Conservation (phyloP, 2,888 invertebrate species). For the Coremacera marginata region DNA sequence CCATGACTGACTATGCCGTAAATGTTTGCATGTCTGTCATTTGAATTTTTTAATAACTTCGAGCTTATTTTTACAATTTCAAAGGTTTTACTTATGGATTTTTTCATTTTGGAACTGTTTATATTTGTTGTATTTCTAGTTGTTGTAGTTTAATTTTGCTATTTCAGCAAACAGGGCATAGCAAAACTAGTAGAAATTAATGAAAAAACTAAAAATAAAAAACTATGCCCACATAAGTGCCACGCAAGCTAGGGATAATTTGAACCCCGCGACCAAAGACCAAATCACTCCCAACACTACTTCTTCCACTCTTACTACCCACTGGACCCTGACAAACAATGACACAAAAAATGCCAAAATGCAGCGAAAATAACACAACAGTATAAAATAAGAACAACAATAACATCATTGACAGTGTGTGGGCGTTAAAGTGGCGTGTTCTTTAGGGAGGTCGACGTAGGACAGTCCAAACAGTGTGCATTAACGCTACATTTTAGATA, state of each 20-base stretch:
- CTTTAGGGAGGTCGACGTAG: no score
- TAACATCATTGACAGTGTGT: constrained; percentile 3
- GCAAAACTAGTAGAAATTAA: neutral
- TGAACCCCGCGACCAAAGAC: neutral
- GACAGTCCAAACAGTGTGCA: no score
- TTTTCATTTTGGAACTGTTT: neutral
- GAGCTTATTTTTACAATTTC: neutral
- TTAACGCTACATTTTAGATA: no score
- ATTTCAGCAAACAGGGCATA: constrained; percentile 6
- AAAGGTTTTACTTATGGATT: neutral
- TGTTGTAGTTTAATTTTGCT: constrained; percentile 1
- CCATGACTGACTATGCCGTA: no score
- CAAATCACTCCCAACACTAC: neutral
- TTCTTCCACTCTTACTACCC: neutral
- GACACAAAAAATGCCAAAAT: neutral
- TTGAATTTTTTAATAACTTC: neutral
- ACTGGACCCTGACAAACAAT: neutral
- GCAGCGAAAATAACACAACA: constrained; percentile 13
- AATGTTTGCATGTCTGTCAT: no score
- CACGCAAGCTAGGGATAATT: constrained; percentile 26
- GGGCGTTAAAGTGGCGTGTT: neutral
- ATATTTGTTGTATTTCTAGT: neutral
- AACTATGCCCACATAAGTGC: constrained; percentile 24
- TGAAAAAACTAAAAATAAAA: constrained; percentile 12
- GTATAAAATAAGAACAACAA: neutral